phyloP scores from a whole-genome alignment of 30 jellyfish, hydroid and myxozoan genomes.

The Cassiopea xamachana region DNA sequence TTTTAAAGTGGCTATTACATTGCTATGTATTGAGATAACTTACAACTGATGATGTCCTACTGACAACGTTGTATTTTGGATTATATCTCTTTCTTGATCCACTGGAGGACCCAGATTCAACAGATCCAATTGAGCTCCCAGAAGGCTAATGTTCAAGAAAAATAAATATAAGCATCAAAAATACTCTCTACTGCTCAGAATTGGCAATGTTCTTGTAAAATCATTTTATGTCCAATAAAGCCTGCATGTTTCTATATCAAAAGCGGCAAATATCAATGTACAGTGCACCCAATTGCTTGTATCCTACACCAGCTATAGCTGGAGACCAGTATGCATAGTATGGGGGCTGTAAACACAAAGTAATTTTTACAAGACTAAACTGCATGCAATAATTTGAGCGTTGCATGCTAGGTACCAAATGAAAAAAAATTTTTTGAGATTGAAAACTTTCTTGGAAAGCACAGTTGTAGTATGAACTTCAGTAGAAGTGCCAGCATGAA shows the following conservation, averaged over 20 bases:
- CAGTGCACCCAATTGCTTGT: neutral
- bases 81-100: constrained; percentile 65
- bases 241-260: neutral
- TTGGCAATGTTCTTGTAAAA: neutral
- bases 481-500: too few relatives aligned
- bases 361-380: neutral
- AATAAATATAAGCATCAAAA: too few relatives aligned
- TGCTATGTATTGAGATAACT: neutral
- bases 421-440: too few relatives aligned
- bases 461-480: too few relatives aligned
- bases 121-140: constrained; percentile 66
- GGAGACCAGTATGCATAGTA: neutral
- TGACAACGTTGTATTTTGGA: constrained; percentile 71
- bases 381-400: neutral
- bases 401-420: too few relatives aligned
- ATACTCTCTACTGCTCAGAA: too few relatives aligned
- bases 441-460: too few relatives aligned
- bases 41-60: constrained; percentile 81
- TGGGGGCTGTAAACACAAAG: too few relatives aligned
- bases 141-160: constrained; percentile 48
- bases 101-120: constrained; percentile 58
- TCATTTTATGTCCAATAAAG: neutral
- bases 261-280: neutral
- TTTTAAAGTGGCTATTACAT: too few relatives aligned
- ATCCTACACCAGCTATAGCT: neutral